Percentiles rank a stretch among this genome's conserved stretches.
phyloP scores from a whole-genome alignment of 2,797 vertebrate species.

The Chloroceryle inda region DNA sequence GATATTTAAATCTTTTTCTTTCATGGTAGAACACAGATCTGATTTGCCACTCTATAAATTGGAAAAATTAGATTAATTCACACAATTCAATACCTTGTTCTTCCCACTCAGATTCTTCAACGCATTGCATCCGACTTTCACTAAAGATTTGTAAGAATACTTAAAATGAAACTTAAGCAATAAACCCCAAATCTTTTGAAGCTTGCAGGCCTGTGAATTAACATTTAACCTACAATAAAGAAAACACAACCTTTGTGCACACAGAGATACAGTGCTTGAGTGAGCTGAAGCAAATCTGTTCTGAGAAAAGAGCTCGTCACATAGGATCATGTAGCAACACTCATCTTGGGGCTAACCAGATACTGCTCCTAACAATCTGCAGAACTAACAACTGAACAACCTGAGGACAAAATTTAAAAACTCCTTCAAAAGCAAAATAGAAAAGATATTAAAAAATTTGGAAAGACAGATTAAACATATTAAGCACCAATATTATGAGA shows the following conservation, averaged over 20 bases:
- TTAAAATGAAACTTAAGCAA: not conserved
- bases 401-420: not conserved
- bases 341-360: not conserved
- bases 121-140: not conserved
- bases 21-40: not conserved
- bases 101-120: not conserved
- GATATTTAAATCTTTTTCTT: not conserved
- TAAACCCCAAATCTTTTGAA: not conserved
- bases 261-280: not conserved
- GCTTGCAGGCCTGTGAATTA: not conserved
- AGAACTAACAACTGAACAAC: not conserved
- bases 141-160: not conserved
- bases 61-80: not conserved
- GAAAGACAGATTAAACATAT: constrained; percentile 36
- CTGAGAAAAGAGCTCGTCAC: not conserved
- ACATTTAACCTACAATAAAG: not conserved
- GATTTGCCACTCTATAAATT: not conserved
- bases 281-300: not conserved
- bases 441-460: constrained; percentile 12
- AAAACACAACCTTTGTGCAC: not conserved
- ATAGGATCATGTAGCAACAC: fast-evolving
- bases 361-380: not conserved
- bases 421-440: not conserved
- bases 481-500: not conserved
- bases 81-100: not conserved